Percentiles rank a stretch among this genome's conserved stretches.
phyloP scores from a whole-genome alignment of 2,888 invertebrate genomes.

The Hirtodrosophila duncani region DNA sequence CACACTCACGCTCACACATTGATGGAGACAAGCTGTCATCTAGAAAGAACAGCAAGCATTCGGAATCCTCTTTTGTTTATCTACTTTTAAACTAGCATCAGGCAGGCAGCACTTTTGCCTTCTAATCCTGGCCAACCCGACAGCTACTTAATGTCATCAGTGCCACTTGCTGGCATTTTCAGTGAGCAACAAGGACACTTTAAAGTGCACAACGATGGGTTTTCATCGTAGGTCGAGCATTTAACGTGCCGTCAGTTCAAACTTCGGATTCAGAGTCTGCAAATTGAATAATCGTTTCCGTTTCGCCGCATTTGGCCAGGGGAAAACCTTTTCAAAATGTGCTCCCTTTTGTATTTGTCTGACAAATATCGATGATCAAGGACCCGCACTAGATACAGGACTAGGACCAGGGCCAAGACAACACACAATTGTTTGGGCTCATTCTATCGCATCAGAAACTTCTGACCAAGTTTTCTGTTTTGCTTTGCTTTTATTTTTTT shows the following conservation, averaged over 20 bases:
- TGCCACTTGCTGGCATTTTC: conserved; percentile 61
- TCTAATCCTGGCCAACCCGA: conserved; percentile 68
- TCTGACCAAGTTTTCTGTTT: conserved; percentile 37
- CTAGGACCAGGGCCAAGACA: conserved; percentile 2
- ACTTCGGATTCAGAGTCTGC: conserved; percentile 30
- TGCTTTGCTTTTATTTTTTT: conserved; percentile 1
- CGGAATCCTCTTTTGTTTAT: conserved; percentile 64
- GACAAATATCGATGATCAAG: conserved; percentile 53
- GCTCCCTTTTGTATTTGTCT: conserved; percentile 47
- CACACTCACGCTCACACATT: conserved; percentile 6
- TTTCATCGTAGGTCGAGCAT: conserved; percentile 12
- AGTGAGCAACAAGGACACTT: conserved; percentile 48
- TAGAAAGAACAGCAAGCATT: not conserved
- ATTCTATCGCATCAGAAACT: conserved; percentile 38
- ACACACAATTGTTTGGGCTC: conserved; percentile 33
- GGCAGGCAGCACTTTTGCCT: conserved; percentile 68
- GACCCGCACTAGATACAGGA: conserved; percentile 20
- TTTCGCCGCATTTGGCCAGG: conserved; percentile 57
- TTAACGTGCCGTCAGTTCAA: conserved; percentile 30
- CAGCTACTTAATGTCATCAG: conserved; percentile 72
- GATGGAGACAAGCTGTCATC: not conserved
- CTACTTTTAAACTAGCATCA: conserved; percentile 74
- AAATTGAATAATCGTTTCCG: conserved; percentile 72
- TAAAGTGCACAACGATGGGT: conserved; percentile 17
- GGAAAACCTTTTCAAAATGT: conserved; percentile 66